Evolutionary conservation across 2,888 invertebrate species (phyloP).

Genomic region (Trilocha varians): DNA sequence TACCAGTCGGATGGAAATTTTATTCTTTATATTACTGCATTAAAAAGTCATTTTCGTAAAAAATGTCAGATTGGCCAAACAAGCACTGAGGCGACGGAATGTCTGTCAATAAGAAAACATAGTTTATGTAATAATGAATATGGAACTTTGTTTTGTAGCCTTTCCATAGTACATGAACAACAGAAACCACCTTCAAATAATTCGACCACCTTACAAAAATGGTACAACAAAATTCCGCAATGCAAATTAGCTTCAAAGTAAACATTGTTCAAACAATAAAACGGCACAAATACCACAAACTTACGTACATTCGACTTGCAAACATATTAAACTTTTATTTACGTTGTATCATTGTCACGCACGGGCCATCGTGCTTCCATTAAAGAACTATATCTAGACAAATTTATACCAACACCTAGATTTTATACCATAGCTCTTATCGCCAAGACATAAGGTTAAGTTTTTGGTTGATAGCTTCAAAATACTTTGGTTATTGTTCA

Average conservation of each 20-base stretch:
- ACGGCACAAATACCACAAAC: conserved; percentile 18
- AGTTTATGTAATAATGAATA: too few species aligned
- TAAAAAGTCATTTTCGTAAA: too few species aligned
- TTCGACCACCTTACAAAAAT: too few species aligned
- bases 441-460: conserved; percentile 4
- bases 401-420: conserved; percentile 14
- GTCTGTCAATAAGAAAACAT: too few species aligned
- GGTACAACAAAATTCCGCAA: not conserved
- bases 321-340: conserved; percentile 60
- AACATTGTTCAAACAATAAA: conserved; percentile 1
- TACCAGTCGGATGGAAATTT: too few species aligned
- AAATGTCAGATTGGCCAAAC: too few species aligned
- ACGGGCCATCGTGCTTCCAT: conserved; percentile 61
- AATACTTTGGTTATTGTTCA: conserved; percentile 34
- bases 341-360: conserved; percentile 68
- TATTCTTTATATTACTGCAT: too few species aligned
- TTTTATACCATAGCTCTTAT: conserved; percentile 20
- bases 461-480: conserved; percentile 7
- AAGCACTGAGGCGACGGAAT: too few species aligned
- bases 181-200: too few species aligned
- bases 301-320: conserved; percentile 38
- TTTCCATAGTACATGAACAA: too few species aligned
- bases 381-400: conserved; percentile 58
- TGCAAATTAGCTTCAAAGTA: conserved; percentile 4
- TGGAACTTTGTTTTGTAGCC: too few species aligned